Conservation (phyloP, 1,140 invertebrate species). For the Pogonognathellus flavescens region DNA sequence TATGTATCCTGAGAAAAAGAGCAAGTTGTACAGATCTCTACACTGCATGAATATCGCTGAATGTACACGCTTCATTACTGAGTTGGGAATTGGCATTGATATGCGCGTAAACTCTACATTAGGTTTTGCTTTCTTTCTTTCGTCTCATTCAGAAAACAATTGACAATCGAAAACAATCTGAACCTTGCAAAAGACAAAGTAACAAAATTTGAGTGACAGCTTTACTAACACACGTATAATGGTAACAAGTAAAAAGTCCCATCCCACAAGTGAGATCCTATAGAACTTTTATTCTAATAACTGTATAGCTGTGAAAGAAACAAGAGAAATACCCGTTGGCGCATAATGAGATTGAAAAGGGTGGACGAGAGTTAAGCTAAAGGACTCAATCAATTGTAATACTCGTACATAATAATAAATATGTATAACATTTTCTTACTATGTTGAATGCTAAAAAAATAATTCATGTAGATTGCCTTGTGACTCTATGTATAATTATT, state of each 20-base stretch:
- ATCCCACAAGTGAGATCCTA: constrained; percentile 15
- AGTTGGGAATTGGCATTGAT: background rate
- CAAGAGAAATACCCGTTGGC: background rate
- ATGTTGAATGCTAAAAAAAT: no score
- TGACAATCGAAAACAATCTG: constrained; percentile 34
- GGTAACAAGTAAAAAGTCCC: background rate
- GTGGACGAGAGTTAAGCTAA: background rate
- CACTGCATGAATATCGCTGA: background rate
- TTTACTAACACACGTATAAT: background rate
- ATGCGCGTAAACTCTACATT: background rate
- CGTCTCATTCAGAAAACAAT: constrained; percentile 40
- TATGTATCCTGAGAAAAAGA: background rate
- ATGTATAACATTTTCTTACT: no score
- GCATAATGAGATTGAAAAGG: constrained; percentile 28
- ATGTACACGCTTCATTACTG: background rate
- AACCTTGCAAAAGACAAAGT: constrained; percentile 29
- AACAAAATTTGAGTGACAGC: constrained; percentile 37
- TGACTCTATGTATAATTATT: no score
- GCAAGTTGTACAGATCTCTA: background rate
- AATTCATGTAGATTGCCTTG: no score
- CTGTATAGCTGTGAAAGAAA: background rate
- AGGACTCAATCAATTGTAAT: background rate
- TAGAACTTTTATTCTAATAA: background rate
- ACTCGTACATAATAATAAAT: no score
- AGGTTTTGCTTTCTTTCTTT: constrained; percentile 14